Evolutionary conservation across 2,797 vertebrate genomes (phyloP).

Genomic region (Odontamblyopus rebecca): DNA sequence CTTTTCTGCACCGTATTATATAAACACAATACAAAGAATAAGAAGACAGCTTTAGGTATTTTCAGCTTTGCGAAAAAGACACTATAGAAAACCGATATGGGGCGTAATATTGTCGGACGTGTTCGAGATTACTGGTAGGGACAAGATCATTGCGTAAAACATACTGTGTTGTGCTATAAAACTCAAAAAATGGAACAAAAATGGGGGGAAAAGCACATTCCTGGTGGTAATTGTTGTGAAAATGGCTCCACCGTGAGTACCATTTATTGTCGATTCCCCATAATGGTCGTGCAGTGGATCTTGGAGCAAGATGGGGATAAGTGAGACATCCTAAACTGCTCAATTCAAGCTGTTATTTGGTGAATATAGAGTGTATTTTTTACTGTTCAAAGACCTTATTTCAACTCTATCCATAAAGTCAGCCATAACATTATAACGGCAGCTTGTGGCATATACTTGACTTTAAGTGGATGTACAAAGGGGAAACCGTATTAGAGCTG

Average conservation of each 20-base stretch:
- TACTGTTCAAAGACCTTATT: constrained; percentile 1
- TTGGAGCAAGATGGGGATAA: constrained; percentile 26
- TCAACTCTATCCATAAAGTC: neutral
- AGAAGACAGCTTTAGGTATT: constrained; percentile 9
- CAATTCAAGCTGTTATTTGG: constrained; percentile 25
- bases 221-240: constrained; percentile 44
- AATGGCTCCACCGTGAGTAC: constrained; percentile 47
- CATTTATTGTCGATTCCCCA: constrained; percentile 38
- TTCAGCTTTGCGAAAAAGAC: constrained; percentile 17
- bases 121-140: constrained; percentile 44
- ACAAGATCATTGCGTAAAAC: constrained; percentile 48
- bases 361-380: neutral
- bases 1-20: constrained; percentile 7
- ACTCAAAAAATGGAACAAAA: constrained; percentile 25
- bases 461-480: neutral
- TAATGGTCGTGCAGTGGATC: constrained; percentile 33
- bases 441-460: neutral
- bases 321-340: constrained; percentile 37
- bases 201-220: constrained; percentile 12
- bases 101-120: constrained; percentile 45
- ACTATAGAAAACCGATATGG: constrained; percentile 15
- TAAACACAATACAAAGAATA: constrained; percentile 6
- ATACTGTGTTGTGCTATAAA: constrained; percentile 33
- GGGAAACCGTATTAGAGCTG: neutral
- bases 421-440: constrained; percentile 1